phyloP scores from a whole-genome alignment of 2,888 invertebrate genomes.

The Thera obeliscata region DNA sequence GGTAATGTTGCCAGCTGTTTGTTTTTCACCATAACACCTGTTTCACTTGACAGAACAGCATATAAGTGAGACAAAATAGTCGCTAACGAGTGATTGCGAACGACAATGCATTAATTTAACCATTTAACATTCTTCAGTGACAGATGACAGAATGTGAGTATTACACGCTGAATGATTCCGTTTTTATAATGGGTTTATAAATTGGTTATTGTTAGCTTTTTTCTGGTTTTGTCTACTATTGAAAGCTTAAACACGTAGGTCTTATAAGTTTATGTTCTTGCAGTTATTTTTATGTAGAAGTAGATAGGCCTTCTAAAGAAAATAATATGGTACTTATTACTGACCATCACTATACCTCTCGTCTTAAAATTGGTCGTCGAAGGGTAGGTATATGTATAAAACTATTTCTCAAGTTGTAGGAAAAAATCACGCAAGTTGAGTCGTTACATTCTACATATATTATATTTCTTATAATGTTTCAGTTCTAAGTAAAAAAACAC shows the following conservation, averaged over 20 bases:
- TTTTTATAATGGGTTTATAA: constrained; percentile 35
- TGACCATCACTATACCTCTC: no score
- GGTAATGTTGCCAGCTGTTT: constrained; percentile 47
- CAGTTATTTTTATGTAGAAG: not conserved
- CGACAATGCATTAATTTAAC: constrained; percentile 29
- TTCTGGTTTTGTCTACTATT: constrained; percentile 15
- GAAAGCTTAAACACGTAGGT: constrained; percentile 11
- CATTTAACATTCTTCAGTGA: constrained; percentile 31
- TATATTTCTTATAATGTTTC: no score
- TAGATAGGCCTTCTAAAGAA: not conserved
- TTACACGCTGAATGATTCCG: constrained; percentile 39
- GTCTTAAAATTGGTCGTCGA: no score
- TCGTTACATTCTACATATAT: no score
- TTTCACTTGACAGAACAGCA: constrained; percentile 64
- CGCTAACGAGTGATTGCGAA: constrained; percentile 35
- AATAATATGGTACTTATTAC: no score
- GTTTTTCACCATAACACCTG: constrained; percentile 71
- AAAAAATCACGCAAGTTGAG: no score
- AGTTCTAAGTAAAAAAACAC: no score
- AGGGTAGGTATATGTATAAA: no score
- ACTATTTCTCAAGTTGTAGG: no score
- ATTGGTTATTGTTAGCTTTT: constrained; percentile 31
- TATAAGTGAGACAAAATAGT: constrained; percentile 56
- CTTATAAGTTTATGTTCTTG: constrained; percentile 5
- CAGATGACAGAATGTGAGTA: constrained; percentile 37